Evolutionary conservation across 2,113 vertebrate genomes (phyloP), one percentile per base, ranked within the genome.

Genomic region (Lophura nycthemera): DNA sequence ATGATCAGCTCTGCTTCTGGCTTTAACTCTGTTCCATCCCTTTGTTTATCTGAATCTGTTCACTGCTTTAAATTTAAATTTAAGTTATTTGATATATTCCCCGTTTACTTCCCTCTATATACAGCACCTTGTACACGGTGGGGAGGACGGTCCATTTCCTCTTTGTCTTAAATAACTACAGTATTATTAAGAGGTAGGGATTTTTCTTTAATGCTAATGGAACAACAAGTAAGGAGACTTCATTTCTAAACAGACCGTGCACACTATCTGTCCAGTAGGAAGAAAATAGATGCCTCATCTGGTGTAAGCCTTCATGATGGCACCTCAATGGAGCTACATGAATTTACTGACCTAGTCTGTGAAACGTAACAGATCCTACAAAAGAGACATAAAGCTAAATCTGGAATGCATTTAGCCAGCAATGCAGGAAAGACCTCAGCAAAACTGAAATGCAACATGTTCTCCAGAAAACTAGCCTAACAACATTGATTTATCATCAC

Each of bases 391-490:
- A 88, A 70, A 86, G 17, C 47, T 83, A 86, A 93, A 90, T 88
- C 90, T 93, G 95, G 88, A 90, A 83, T 50, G 27, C 47, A 81
- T 94, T 94, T 92, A 90, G 25, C 79, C 5, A 1, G 36, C 32
- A n/a, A 48, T 91, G 86, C 34, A 67, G 65, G 93, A 89, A 88
- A 52, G 42, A 89, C 10, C 20, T 89, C 64, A 80, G 47, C 64
- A 48, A 66, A 89, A 63, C 64, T 86, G 79, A 86, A 95, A 86
- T 2, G 0, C 66, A 95, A 78, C 4, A 1, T 83, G 61, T 32
- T 77, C 47, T 93, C 43, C 32, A 91, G 61, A 95, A 95, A 95
- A 77, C 2, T 63, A 91, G 27, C 79, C 38, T 79, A 86, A 78
- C 10, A 47, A 3, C 15, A 77, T 1, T 93, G 89, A 80, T 88